Base-by-base conservation (phyloP, 1,140 invertebrate genomes). In the Macrobrachium nipponense region DNA sequence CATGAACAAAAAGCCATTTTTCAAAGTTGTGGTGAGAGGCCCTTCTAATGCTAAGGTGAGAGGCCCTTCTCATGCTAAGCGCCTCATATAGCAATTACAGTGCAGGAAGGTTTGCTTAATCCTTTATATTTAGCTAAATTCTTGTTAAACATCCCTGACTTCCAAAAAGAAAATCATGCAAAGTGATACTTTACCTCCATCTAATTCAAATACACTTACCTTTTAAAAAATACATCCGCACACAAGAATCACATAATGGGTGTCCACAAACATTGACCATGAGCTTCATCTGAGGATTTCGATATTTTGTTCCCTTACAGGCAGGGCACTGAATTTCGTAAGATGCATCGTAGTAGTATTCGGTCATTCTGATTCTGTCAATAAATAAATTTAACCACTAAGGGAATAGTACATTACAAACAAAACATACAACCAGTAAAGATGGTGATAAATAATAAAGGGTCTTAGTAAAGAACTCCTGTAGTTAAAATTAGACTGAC, bases 201-300 rank as follows among this genome's bases (percentile, higher is more conserved):
- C 15, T 70, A 23, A 73, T 0, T 12, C 17, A 15, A 79, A 79
- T 62, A 62, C 43, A 61, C 84, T 90, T 92, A 97, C 95, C 98
- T 95, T 97, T 97, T 23, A 98, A 93, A 92, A 99, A 99, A 27
- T 99, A 91, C 80, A 98, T 92, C 91, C 99, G 97, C 17, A 99
- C 97, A 93, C 98, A 99, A 91, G 94, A 98, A 91, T 99, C 98
- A 92, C 98, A 99, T 88, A 99, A 92, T 20, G 97, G 95, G 93
- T 99, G 98, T 10, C 98, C 98, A 92, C 98, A 99, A 75, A 98
- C 94, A 92, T 99, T 99, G 78, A 99, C 98, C 96, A 99, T 96
- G 92, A 99, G 93, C 91, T 98, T 98, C 60, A 99, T 91, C 0
- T 96, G 97, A 44, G 98, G 98, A 93, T 99, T 99, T 92, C 97